phyloP scores from a whole-genome alignment of 2,113 vertebrate species.

The Hiodon tergisus region DNA sequence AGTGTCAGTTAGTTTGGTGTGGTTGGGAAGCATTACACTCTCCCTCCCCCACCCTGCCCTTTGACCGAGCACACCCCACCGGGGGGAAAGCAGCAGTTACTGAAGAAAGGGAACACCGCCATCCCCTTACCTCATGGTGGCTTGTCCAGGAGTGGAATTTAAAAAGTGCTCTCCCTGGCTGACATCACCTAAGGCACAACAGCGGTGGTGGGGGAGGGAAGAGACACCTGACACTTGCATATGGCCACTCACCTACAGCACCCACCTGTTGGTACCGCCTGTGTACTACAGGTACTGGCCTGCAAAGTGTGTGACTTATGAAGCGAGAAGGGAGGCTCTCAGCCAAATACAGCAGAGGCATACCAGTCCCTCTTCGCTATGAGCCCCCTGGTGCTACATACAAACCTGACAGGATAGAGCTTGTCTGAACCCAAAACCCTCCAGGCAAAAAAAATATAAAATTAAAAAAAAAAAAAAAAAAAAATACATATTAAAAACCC shows the following conservation, averaged over 20 bases:
- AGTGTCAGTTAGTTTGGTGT: background rate
- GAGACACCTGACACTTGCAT: constrained; percentile 34
- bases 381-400: background rate
- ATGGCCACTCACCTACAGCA: constrained; percentile 9
- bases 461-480: too few species aligned
- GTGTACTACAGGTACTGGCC: background rate
- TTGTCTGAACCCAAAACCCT: background rate
- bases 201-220: constrained; percentile 38
- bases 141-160: constrained; percentile 38
- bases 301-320: background rate
- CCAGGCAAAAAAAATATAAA: background rate
- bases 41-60: background rate
- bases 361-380: background rate
- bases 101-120: constrained; percentile 32
- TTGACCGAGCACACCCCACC: constrained; percentile 33
- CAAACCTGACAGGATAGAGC: background rate
- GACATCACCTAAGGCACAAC: constrained; percentile 54
- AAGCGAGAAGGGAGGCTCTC: background rate
- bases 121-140: constrained; percentile 53
- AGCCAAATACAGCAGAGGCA: background rate
- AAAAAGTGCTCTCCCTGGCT: constrained; percentile 10
- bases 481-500: too few species aligned
- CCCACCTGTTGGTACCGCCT: constrained; percentile 6
- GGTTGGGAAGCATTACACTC: background rate
- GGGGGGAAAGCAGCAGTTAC: constrained; percentile 34